Evolutionary conservation across 2,113 vertebrate genomes (phyloP).

Genomic region (Onychostoma macrolepis): DNA sequence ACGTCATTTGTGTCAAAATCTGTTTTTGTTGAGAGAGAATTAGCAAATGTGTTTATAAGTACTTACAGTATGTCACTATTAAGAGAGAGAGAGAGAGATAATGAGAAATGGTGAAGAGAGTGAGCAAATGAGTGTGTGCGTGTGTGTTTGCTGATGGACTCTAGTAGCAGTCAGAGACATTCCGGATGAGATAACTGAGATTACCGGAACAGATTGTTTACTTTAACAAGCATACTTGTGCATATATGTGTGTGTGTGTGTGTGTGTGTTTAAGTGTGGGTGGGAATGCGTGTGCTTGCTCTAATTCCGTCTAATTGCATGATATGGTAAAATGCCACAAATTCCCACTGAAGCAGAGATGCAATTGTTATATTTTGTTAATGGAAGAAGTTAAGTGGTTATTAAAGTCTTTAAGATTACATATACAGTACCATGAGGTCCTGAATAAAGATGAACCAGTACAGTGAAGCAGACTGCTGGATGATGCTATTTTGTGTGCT

Average conservation of each 20-base stretch:
- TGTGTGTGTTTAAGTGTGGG: background rate
- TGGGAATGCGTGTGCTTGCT: conserved; percentile 8
- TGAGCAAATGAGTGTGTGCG: background rate
- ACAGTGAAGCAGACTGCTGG: background rate
- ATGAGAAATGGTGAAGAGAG: background rate
- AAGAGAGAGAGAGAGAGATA: background rate
- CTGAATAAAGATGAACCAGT: conserved; percentile 10
- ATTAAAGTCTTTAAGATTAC: conserved; percentile 3
- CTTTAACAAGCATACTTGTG: conserved; percentile 25
- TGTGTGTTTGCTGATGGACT: background rate
- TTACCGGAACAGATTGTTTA: conserved; percentile 32
- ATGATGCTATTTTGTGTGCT: background rate
- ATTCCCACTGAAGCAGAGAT: background rate
- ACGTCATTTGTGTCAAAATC: background rate
- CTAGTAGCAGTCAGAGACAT: conserved; percentile 16
- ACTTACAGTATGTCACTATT: background rate
- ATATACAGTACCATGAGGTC: conserved; percentile 34
- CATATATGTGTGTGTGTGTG: conserved; percentile 12
- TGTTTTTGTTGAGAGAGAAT: conserved; percentile 8
- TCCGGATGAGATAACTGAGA: conserved; percentile 39
- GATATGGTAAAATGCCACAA: conserved; percentile 36
- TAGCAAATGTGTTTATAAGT: background rate
- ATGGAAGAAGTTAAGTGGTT: conserved; percentile 20
- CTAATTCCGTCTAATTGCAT: conserved; percentile 44
- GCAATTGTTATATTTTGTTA: conserved; percentile 36